Evolutionary conservation across 1,140 invertebrate species (phyloP).

Genomic region (Neodiprion virginianus): DNA sequence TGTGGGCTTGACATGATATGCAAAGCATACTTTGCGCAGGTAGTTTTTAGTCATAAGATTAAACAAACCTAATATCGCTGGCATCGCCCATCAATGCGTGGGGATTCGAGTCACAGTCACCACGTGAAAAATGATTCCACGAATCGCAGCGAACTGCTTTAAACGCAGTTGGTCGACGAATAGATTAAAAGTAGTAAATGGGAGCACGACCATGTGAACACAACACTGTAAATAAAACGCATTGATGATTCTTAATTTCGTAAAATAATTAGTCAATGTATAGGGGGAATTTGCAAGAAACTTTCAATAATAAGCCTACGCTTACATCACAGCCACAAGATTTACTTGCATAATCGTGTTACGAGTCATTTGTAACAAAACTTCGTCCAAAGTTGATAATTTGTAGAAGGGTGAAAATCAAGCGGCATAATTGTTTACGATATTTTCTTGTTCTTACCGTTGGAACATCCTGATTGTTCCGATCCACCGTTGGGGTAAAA

Average conservation of each 20-base stretch:
- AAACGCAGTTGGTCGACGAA: slow-evolving; percentile 6
- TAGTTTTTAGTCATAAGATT: too few species aligned
- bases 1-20: background rate
- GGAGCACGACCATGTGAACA: slow-evolving; percentile 16
- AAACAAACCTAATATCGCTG: slow-evolving; percentile 14
- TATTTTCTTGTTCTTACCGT: slow-evolving; percentile 29
- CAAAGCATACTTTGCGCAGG: too few species aligned
- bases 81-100: slow-evolving; percentile 12
- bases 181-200: slow-evolving; percentile 12
- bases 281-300: background rate
- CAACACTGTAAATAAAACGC: background rate
- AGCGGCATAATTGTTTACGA: background rate
- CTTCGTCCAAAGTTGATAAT: background rate
- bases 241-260: background rate
- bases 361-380: background rate
- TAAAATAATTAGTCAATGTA: background rate
- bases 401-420: slow-evolving; percentile 3
- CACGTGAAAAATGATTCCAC: slow-evolving; percentile 10
- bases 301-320: background rate
- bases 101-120: slow-evolving; percentile 9
- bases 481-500: slow-evolving; percentile 70
- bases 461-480: slow-evolving; percentile 65
- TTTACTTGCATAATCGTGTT: background rate
- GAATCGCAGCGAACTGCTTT: slow-evolving; percentile 11
- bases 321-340: background rate